A percentile compares a stretch with the other conserved stretches of the same genome.
phyloP scores from a whole-genome alignment of 2,797 vertebrate genomes.

The Acanthopagrus latus region DNA sequence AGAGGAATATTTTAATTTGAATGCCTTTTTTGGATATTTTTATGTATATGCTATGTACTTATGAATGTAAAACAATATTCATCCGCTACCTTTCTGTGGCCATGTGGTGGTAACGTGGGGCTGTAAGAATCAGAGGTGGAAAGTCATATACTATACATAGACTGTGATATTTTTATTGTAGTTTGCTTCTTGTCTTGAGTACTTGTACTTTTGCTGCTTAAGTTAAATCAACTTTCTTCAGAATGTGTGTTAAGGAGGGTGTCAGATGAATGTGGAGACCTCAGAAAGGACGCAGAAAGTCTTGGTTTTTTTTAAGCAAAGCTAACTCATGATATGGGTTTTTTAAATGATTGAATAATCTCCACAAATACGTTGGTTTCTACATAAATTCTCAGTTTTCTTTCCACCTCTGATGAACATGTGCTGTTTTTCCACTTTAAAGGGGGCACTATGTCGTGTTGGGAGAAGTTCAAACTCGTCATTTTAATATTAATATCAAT shows the following conservation, averaged over 20 bases:
- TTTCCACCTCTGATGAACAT: conserved; percentile 39
- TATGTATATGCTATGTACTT: conserved; percentile 64
- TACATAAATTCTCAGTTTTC: not conserved
- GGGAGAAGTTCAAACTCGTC: too few relatives aligned
- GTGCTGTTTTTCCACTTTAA: conserved; percentile 37
- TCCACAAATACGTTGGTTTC: conserved; percentile 8
- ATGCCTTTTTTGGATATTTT: conserved; percentile 42
- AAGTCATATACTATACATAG: conserved; percentile 1
- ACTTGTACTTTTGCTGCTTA: conserved; percentile 29
- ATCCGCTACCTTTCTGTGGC: conserved; percentile 49
- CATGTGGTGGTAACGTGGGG: conserved; percentile 42
- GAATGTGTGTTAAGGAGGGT: too few relatives aligned
- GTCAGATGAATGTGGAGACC: not conserved
- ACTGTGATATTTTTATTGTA: conserved; percentile 12
- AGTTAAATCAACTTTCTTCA: not conserved
- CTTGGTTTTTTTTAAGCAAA: conserved; percentile 1
- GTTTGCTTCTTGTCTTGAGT: not conserved
- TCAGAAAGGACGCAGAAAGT: not conserved
- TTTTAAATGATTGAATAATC: conserved; percentile 8
- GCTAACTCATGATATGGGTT: not conserved
- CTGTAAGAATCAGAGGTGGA: conserved; percentile 51
- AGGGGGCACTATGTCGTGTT: too few relatives aligned
- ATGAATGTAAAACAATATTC: conserved; percentile 74
- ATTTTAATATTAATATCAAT: too few relatives aligned
- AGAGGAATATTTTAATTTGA: conserved; percentile 32